phyloP scores from a whole-genome alignment of 2,113 vertebrate species.

The Panthera leo region DNA sequence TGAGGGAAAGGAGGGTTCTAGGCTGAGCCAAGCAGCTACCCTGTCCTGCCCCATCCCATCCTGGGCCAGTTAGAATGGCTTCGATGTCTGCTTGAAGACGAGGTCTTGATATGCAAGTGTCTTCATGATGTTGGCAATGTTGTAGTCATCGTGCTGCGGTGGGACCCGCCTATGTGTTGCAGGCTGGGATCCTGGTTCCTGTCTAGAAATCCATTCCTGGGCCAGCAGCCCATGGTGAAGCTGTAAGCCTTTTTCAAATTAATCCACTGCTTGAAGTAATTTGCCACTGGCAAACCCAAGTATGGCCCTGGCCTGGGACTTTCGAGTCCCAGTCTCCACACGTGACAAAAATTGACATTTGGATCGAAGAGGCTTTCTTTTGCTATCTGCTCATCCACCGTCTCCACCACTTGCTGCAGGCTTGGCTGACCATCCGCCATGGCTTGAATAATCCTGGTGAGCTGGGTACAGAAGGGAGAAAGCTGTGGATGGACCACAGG shows the following conservation, averaged over 20 bases:
- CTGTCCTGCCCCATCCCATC: conserved; percentile 72
- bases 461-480: conserved; percentile 88
- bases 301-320: conserved; percentile 69
- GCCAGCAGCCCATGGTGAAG: conserved; percentile 91
- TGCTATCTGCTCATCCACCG: conserved; percentile 91
- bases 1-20: conserved; percentile 62
- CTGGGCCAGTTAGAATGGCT: conserved; percentile 87
- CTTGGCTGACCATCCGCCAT: no score
- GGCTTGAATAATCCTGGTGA: no score
- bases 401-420: conserved; percentile 70
- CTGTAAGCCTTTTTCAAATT: conserved; percentile 85
- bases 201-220: conserved; percentile 91
- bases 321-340: conserved; percentile 93
- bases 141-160: conserved; percentile 91
- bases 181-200: conserved; percentile 91
- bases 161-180: conserved; percentile 91
- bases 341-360: conserved; percentile 91
- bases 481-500: conserved; percentile 90
- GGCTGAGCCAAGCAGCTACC: conserved; percentile 55
- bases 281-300: no score
- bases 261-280: no score
- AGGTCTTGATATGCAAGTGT: conserved; percentile 89
- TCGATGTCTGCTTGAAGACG: conserved; percentile 91
- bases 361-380: conserved; percentile 91
- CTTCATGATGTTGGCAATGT: conserved; percentile 92